Percentiles rank a stretch among this genome's conserved stretches.
Evolutionary conservation across 2,113 vertebrate genomes (phyloP).

Genomic region (Larimichthys polyactis): DNA sequence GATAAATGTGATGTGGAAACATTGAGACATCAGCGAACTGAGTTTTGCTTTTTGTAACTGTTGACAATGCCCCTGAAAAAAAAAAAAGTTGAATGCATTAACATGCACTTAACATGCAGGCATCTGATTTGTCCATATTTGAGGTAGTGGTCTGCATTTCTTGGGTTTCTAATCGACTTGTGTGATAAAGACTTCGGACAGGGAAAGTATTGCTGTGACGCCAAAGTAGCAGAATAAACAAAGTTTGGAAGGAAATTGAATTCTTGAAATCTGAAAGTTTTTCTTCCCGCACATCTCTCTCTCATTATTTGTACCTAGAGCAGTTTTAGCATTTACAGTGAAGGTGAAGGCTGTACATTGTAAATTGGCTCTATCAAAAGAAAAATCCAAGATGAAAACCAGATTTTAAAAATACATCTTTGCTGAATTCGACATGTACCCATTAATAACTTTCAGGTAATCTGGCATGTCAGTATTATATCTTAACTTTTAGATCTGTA

Average conservation of each 20-base stretch:
- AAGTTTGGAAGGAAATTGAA: neutral
- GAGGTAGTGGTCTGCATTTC: no score
- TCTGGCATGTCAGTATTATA: no score
- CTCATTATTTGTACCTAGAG: neutral
- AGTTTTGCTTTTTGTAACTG: neutral
- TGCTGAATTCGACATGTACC: no score
- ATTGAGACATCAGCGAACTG: neutral
- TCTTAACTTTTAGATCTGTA: no score
- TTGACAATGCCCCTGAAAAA: neutral
- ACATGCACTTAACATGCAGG: neutral
- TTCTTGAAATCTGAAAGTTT: neutral
- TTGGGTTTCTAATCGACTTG: neutral
- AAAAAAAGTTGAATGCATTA: neutral
- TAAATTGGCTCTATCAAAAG: no score
- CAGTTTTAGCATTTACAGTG: neutral
- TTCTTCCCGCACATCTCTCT: neutral
- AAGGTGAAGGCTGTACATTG: neutral
- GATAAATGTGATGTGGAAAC: slow-evolving; percentile 33
- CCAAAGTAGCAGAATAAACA: no score
- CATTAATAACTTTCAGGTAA: no score
- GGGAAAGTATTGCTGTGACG: no score
- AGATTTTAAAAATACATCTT: no score
- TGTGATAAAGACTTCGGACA: neutral
- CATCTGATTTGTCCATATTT: neutral
- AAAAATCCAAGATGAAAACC: no score